Evolutionary conservation across 2,113 vertebrate species (phyloP).

Genomic region (Embiotoca jacksoni): DNA sequence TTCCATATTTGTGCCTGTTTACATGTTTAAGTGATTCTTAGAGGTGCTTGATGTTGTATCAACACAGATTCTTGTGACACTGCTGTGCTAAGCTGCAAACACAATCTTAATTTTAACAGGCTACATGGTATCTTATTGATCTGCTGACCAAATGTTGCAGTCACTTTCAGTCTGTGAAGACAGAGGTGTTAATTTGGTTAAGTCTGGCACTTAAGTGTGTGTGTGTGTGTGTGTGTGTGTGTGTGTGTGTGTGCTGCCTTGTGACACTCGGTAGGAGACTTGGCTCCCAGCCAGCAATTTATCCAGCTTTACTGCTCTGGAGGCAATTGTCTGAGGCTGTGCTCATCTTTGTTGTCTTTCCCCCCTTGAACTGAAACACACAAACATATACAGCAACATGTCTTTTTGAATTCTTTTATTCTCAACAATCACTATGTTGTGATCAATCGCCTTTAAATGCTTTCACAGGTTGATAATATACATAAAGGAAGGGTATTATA

Average conservation of each 20-base stretch:
- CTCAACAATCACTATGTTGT: background rate
- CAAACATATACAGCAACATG: background rate
- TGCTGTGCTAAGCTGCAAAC: background rate
- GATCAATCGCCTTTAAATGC: too few relatives aligned
- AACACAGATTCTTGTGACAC: conserved; percentile 10
- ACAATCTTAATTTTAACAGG: conserved; percentile 20
- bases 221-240: conserved; percentile 28
- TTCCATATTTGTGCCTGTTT: background rate
- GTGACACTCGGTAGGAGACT: conserved; percentile 62
- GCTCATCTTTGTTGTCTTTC: conserved; percentile 54
- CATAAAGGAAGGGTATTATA: too few relatives aligned
- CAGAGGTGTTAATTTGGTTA: conserved; percentile 74
- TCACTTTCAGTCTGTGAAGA: conserved; percentile 58
- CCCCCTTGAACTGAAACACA: conserved; percentile 19
- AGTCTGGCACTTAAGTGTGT: conserved; percentile 59
- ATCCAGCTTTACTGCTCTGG: conserved; percentile 64
- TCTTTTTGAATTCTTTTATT: background rate
- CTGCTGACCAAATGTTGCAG: conserved; percentile 54
- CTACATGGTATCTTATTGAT: conserved; percentile 46
- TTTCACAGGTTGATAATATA: too few relatives aligned
- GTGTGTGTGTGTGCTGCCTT: conserved; percentile 39
- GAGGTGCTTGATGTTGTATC: conserved; percentile 11
- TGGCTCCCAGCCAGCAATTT: conserved; percentile 61
- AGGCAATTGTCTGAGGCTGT: conserved; percentile 58
- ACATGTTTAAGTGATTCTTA: background rate